These are phyloP conservation scores for Jordanella pulchra DNA, from an alignment of 2,797 vertebrate genomes.

Conservation along the genomic window DNA sequence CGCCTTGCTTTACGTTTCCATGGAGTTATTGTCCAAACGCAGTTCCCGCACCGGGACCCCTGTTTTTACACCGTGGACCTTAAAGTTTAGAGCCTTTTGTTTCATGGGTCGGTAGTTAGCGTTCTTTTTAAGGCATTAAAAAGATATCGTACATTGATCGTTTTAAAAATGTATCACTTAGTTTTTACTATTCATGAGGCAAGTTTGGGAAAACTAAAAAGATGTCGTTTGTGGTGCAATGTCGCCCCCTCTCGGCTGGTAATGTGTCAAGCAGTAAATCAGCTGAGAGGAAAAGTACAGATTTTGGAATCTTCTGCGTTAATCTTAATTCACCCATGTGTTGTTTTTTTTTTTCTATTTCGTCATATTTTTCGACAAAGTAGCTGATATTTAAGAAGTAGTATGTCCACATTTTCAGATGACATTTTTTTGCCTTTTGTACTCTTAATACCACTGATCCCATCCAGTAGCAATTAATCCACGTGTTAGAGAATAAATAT, in stretches of 20 bases:
- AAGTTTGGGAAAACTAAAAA: neutral
- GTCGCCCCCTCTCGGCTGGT: constrained; percentile 71
- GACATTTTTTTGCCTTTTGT: neutral
- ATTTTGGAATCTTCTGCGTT: too few relatives aligned
- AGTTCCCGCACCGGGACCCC: constrained; percentile 17
- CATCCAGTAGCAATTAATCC: too few relatives aligned
- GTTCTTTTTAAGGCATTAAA: too few relatives aligned
- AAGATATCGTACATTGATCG: too few relatives aligned
- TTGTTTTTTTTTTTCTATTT: too few relatives aligned
- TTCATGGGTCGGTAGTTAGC: neutral
- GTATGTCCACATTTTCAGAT: neutral
- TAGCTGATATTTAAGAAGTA: too few relatives aligned
- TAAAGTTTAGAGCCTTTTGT: neutral
- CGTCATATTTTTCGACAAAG: too few relatives aligned
- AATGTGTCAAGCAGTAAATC: neutral
- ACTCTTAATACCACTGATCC: neutral
- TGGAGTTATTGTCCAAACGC: constrained; percentile 43
- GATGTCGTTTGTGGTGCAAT: constrained; percentile 64
- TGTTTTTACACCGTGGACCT: constrained; percentile 31
- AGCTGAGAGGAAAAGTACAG: too few relatives aligned
- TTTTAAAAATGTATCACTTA: too few relatives aligned
- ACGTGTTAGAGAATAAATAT: too few relatives aligned
- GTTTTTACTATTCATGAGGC: neutral
- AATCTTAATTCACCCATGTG: too few relatives aligned
- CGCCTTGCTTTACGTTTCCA: constrained; percentile 42